Evolutionary conservation across 2,797 vertebrate genomes (phyloP).

Genomic region (Pseudomugil tenellus): DNA sequence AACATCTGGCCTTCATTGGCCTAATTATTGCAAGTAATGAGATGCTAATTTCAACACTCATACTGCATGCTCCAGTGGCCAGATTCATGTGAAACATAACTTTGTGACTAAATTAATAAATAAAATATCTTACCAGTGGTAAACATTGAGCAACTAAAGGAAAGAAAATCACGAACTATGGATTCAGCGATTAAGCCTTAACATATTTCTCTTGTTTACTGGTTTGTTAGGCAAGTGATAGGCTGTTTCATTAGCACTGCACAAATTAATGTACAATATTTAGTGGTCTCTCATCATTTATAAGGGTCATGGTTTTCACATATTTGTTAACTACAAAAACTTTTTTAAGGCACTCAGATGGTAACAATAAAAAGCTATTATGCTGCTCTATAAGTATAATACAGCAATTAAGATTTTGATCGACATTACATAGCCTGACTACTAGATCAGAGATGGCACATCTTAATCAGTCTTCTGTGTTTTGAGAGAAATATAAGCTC

Average conservation of each 20-base stretch:
- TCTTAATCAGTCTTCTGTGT: slow-evolving; percentile 29
- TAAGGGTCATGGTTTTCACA: slow-evolving; percentile 46
- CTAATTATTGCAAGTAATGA: slow-evolving; percentile 94
- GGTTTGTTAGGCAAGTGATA: slow-evolving; percentile 78
- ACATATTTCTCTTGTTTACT: slow-evolving; percentile 76
- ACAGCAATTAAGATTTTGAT: slow-evolving; percentile 18
- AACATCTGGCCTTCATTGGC: slow-evolving; percentile 92
- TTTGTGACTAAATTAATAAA: slow-evolving; percentile 89
- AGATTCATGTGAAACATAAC: slow-evolving; percentile 84
- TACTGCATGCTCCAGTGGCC: slow-evolving; percentile 88
- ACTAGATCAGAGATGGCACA: slow-evolving; percentile 20
- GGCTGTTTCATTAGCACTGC: slow-evolving; percentile 74
- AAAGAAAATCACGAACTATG: slow-evolving; percentile 57
- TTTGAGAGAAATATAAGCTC: slow-evolving; percentile 49
- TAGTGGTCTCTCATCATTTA: slow-evolving; percentile 75
- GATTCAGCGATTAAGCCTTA: slow-evolving; percentile 71
- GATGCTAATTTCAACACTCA: slow-evolving; percentile 93
- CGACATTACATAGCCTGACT: slow-evolving; percentile 16
- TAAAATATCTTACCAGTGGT: slow-evolving; percentile 85
- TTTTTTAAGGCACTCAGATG: slow-evolving; percentile 25
- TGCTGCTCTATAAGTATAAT: slow-evolving; percentile 10
- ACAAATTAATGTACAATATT: slow-evolving; percentile 76
- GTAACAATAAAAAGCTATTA: slow-evolving; percentile 28
- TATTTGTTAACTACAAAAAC: slow-evolving; percentile 49
- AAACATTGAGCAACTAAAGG: slow-evolving; percentile 80